These are phyloP conservation scores for Willisornis vidua DNA, from an alignment of 2,113 vertebrate genomes.

Conservation along the genomic window DNA sequence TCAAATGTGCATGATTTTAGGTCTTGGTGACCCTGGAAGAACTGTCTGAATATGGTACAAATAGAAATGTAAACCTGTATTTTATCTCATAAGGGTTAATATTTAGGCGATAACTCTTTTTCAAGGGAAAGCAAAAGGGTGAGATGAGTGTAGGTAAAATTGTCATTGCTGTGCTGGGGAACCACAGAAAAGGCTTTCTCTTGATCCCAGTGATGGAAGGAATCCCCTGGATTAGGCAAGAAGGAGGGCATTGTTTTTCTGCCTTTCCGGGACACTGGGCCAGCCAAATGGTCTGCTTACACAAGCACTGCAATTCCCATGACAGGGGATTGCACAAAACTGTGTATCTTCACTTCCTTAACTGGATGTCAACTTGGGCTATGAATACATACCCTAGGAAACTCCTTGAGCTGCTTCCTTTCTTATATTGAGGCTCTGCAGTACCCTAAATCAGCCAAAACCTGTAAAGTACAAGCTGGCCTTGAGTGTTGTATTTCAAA, in stretches of 20 bases:
- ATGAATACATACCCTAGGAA: background rate
- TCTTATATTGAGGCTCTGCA: background rate
- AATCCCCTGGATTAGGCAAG: background rate
- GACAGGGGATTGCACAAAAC: background rate
- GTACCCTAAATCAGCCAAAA: background rate
- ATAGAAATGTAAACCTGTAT: background rate
- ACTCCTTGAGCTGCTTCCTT: background rate
- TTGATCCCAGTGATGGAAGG: background rate
- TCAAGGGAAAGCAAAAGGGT: background rate
- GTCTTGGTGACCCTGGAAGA: background rate
- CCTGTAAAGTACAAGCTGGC: background rate
- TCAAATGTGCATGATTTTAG: background rate
- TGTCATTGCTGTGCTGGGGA: background rate
- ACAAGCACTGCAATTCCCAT: background rate
- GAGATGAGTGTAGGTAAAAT: background rate
- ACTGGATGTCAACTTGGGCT: background rate
- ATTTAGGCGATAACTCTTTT: background rate
- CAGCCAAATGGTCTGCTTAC: background rate
- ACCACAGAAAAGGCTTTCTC: background rate
- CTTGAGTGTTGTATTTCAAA: slow-evolving; percentile 16
- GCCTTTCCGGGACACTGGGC: background rate
- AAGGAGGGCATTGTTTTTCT: background rate
- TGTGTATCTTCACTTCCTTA: background rate
- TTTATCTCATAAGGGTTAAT: background rate
- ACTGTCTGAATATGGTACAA: background rate